Conservation (phyloP, 1,140 invertebrate genomes). For the Macrobrachium rosenbergii region DNA sequence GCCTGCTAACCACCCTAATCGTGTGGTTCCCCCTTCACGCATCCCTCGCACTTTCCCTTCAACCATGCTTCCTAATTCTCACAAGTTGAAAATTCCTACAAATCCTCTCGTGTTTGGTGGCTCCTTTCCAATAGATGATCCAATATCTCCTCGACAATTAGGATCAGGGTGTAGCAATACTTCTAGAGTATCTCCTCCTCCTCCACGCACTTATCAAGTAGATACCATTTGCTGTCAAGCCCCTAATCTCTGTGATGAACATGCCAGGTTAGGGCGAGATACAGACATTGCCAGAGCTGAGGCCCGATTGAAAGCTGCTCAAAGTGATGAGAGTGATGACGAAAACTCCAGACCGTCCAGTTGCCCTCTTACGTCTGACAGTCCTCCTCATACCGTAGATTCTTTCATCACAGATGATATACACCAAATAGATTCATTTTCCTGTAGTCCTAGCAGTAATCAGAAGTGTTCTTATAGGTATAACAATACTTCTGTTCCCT, state of each 20-base stretch:
- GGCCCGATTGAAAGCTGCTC: slow-evolving; percentile 39
- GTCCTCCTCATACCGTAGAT: slow-evolving; percentile 1
- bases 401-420: neutral
- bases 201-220: slow-evolving; percentile 64
- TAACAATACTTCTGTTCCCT: slow-evolving; percentile 7
- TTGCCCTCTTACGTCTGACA: neutral
- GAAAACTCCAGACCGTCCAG: neutral
- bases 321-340: slow-evolving; percentile 5
- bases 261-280: slow-evolving; percentile 60
- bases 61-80: neutral
- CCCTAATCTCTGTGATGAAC: slow-evolving; percentile 64
- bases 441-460: slow-evolving; percentile 17
- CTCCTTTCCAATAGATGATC: slow-evolving; percentile 75
- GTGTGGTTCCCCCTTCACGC: slow-evolving; percentile 36
- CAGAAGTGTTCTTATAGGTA: neutral
- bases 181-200: neutral
- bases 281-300: slow-evolving; percentile 46
- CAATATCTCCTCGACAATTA: slow-evolving; percentile 61
- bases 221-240: slow-evolving; percentile 65
- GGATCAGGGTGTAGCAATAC: slow-evolving; percentile 23
- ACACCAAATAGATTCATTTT: neutral
- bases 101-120: slow-evolving; percentile 81
- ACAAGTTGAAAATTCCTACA: slow-evolving; percentile 40
- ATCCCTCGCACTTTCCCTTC: slow-evolving; percentile 40
- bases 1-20: slow-evolving; percentile 52